Percentiles rank a stretch among this genome's conserved stretches.
Conservation (phyloP, 2,113 vertebrate species). For the Crotalus viridis region DNA sequence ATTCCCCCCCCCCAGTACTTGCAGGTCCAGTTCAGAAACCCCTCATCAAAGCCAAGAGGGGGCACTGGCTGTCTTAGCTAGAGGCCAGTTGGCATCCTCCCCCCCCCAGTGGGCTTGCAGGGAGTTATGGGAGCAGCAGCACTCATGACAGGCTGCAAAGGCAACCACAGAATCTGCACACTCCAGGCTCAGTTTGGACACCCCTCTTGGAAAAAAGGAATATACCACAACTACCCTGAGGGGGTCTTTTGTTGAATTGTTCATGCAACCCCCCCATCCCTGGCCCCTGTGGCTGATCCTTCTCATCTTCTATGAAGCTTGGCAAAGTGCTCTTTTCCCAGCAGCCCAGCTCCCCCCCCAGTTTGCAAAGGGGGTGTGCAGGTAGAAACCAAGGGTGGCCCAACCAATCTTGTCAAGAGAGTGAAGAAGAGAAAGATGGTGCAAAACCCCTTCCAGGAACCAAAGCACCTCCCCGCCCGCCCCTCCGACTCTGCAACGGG, state of each 20-base stretch:
- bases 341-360: neutral
- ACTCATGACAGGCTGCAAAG: neutral
- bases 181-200: neutral
- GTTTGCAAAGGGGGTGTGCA: neutral
- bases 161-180: neutral
- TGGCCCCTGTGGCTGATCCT: neutral
- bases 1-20: neutral
- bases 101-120: neutral
- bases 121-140: neutral
- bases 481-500: neutral
- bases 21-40: neutral
- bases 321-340: neutral
- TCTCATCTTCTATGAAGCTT: neutral
- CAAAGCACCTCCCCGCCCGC: neutral
- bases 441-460: neutral
- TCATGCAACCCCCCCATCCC: neutral
- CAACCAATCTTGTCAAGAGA: neutral
- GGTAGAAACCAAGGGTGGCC: neutral
- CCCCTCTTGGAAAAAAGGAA: neutral
- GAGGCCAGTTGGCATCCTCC: neutral
- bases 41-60: neutral
- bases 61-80: neutral
- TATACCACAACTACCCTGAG: neutral
- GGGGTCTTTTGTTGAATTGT: neutral
- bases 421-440: neutral